phyloP scores from a whole-genome alignment of 2,113 vertebrate genomes.

The Gobius niger region DNA sequence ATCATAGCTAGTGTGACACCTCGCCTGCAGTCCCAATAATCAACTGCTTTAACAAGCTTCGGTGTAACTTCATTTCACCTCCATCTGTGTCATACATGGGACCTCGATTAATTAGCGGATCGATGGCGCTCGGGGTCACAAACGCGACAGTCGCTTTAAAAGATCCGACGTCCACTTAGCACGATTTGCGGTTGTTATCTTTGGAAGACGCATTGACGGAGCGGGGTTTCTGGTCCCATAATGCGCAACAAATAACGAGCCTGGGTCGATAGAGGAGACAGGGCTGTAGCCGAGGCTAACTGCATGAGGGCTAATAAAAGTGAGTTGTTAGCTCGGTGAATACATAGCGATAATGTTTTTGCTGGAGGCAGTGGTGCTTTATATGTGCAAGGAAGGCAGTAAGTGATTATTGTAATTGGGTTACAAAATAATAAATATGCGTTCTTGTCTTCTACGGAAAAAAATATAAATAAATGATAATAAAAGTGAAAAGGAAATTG shows the following conservation, averaged over 20 bases:
- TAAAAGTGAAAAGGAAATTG: neutral
- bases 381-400: neutral
- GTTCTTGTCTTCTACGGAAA: neutral
- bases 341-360: neutral
- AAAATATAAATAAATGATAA: neutral
- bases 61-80: conserved; percentile 5
- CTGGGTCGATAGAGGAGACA: conserved; percentile 29
- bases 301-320: neutral
- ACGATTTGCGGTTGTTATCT: conserved; percentile 58
- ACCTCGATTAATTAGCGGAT: conserved; percentile 61
- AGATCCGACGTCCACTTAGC: conserved; percentile 49
- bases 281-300: neutral
- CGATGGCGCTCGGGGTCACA: conserved; percentile 58
- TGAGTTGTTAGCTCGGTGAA: neutral
- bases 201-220: conserved; percentile 44
- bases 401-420: neutral
- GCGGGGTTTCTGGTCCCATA: conserved; percentile 39
- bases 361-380: neutral
- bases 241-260: conserved; percentile 42
- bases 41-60: neutral
- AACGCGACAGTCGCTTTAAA: conserved; percentile 43
- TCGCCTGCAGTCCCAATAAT: conserved; percentile 13
- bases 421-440: neutral
- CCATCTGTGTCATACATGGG: conserved; percentile 19
- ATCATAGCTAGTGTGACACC: neutral